These are phyloP conservation scores for Drosophila infuscata DNA, from an alignment of 2,888 invertebrate genomes.

Conservation along the genomic window DNA sequence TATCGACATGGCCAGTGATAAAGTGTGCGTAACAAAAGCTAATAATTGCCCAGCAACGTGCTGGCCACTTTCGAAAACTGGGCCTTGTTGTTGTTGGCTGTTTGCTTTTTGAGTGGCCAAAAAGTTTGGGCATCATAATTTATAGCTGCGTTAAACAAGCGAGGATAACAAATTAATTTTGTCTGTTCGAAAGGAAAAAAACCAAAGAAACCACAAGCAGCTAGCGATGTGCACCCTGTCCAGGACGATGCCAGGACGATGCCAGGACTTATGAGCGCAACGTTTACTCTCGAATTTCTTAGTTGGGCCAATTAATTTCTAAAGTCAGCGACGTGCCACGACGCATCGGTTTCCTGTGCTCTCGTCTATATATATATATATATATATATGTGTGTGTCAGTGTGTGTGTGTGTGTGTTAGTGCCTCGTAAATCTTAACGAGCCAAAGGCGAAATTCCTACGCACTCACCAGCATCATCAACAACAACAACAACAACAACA, in stretches of 20 bases:
- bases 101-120: constrained; percentile 77
- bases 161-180: constrained; percentile 83
- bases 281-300: constrained; percentile 79
- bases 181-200: constrained; percentile 60
- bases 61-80: constrained; percentile 60
- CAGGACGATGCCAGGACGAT: constrained; percentile 45
- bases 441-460: constrained; percentile 79
- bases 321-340: constrained; percentile 76
- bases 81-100: constrained; percentile 37
- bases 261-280: constrained; percentile 75
- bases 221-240: constrained; percentile 17
- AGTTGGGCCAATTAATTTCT: constrained; percentile 82
- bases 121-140: constrained; percentile 80
- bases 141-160: constrained; percentile 81
- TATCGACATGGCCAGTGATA: constrained; percentile 75
- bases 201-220: constrained; percentile 44
- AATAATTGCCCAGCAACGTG: constrained; percentile 78
- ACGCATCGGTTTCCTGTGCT: constrained; percentile 26
- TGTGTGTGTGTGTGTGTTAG: constrained; percentile 45
- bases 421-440: constrained; percentile 79
- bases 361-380: constrained; percentile 5
- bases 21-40: constrained; percentile 80
- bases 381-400: constrained; percentile 19
- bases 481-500: constrained; percentile 21
- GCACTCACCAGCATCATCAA: constrained; percentile 45